A percentile compares a stretch with the other conserved stretches of the same genome.
These are phyloP conservation scores for Ophioderma brevispina DNA, from an alignment of 35 echinoderm and acorn worm species.

Conservation along the genomic window DNA sequence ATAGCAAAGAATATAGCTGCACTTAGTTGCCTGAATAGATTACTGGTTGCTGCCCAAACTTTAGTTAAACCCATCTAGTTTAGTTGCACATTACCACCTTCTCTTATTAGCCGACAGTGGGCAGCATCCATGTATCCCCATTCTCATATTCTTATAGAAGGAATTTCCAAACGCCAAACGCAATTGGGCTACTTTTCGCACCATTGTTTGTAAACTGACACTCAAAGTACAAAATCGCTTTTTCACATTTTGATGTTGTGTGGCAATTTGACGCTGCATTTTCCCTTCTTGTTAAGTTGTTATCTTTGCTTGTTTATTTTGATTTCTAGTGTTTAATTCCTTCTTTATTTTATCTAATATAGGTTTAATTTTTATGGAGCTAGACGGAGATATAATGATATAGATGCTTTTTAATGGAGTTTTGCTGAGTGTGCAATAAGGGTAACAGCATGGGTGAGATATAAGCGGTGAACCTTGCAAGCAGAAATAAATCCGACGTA, in stretches of 20 bases:
- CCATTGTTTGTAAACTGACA: too few species aligned
- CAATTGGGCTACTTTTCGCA: too few species aligned
- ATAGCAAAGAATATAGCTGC: too few species aligned
- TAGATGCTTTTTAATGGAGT: background rate
- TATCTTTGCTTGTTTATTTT: background rate
- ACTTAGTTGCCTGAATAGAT: too few species aligned
- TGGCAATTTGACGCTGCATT: background rate
- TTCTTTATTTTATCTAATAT: background rate
- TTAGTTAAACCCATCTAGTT: too few species aligned
- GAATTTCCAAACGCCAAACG: background rate
- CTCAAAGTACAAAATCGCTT: too few species aligned
- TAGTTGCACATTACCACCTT: too few species aligned
- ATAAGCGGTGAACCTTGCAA: background rate
- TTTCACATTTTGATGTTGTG: too few species aligned
- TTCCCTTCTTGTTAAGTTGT: background rate
- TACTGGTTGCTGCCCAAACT: too few species aligned
- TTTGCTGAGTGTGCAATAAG: background rate
- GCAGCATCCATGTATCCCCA: too few species aligned
- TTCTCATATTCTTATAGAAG: background rate
- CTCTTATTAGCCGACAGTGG: too few species aligned
- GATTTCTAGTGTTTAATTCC: background rate
- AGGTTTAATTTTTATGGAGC: background rate
- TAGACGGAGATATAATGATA: background rate
- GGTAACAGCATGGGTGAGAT: constrained; percentile 7
- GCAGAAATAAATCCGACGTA: too few species aligned